Evolutionary conservation across 2,888 invertebrate species (phyloP).

Genomic region (Andrena chrysosceles): DNA sequence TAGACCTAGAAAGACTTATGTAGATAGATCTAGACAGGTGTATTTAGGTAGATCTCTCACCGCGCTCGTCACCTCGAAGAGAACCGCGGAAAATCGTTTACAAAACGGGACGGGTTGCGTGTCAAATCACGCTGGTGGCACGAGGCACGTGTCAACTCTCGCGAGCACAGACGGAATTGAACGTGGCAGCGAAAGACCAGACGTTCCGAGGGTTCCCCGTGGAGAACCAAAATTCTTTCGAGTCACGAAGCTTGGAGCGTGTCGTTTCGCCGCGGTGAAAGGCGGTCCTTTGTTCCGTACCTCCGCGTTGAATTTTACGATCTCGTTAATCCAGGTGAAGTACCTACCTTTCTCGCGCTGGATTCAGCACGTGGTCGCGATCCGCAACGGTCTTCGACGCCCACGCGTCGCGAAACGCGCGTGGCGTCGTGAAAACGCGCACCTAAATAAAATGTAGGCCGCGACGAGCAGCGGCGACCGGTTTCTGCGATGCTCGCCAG

Average conservation of each 20-base stretch:
- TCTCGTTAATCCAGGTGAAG: background rate
- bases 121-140: background rate
- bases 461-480: conserved; percentile 27
- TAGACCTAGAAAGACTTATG: background rate
- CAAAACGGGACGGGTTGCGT: conserved; percentile 24
- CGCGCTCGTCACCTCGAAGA: background rate
- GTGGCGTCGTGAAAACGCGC: conserved; percentile 22
- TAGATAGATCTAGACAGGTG: background rate
- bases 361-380: conserved; percentile 25
- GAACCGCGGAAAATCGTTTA: background rate
- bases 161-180: background rate
- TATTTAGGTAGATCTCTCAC: background rate
- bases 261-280: background rate
- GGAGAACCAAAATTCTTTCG: conserved; percentile 20
- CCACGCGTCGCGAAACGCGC: conserved; percentile 13
- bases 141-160: conserved; percentile 24
- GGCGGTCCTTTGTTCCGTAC: background rate
- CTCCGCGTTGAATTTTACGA: conserved; percentile 1
- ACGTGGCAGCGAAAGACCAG: conserved; percentile 10
- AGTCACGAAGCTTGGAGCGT: conserved; percentile 24
- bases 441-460: conserved; percentile 58
- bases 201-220: conserved; percentile 7
- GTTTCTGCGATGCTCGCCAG: conserved; percentile 29
- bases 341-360: background rate
- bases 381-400: conserved; percentile 19